Conservation (phyloP, 2,888 invertebrate species). For the Rhagonycha lutea region DNA sequence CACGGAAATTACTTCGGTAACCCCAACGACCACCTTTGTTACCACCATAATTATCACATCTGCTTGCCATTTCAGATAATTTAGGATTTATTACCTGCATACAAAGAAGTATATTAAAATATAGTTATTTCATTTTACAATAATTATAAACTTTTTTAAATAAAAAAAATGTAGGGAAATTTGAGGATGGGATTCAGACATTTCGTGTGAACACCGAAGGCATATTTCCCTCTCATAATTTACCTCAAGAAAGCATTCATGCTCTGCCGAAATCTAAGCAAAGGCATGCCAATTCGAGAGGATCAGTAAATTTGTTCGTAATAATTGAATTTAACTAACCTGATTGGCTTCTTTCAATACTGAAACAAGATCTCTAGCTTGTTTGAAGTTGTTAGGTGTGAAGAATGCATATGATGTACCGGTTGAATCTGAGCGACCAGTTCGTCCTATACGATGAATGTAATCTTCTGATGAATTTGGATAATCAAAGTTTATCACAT, state of each 20-base stretch:
- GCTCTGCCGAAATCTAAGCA: constrained; percentile 59
- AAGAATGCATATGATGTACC: constrained; percentile 96
- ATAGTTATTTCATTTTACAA: not conserved
- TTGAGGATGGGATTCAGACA: constrained; percentile 78
- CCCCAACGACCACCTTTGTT: constrained; percentile 62
- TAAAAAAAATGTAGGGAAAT: constrained; percentile 43
- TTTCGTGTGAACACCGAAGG: constrained; percentile 78
- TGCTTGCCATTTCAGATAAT: constrained; percentile 76
- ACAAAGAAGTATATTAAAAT: not conserved
- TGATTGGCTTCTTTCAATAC: constrained; percentile 91
- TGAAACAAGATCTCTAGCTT: constrained; percentile 86
- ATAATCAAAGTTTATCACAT: constrained; percentile 95
- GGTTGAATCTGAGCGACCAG: constrained; percentile 83
- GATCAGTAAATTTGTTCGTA: not conserved
- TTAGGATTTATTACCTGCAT: constrained; percentile 81
- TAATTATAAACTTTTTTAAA: not conserved
- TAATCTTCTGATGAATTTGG: constrained; percentile 95
- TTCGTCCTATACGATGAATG: constrained; percentile 93
- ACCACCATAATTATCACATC: constrained; percentile 64
- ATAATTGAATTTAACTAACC: constrained; percentile 53
- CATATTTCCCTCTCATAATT: constrained; percentile 67
- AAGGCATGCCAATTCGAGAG: constrained; percentile 49
- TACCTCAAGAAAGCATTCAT: constrained; percentile 80
- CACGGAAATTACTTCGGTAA: constrained; percentile 52
- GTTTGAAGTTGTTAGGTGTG: constrained; percentile 84